Evolutionary conservation across 64 coral and sea anemone species (phyloP).

Genomic region (Actinia tenebrosa): DNA sequence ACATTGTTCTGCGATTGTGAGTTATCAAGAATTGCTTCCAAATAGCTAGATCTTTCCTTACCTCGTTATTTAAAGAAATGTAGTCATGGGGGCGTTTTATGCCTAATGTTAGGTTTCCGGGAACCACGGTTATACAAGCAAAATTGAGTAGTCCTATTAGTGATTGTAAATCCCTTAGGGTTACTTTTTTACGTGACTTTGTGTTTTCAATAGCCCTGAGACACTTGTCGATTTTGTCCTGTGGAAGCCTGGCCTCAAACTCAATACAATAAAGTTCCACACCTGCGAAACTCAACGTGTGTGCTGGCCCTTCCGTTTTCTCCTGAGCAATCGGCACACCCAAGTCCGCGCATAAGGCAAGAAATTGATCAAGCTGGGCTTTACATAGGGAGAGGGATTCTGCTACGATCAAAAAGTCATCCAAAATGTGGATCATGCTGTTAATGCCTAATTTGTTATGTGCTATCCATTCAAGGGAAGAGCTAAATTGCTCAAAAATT

Average conservation of each 20-base stretch:
- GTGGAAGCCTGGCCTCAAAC: slow-evolving; percentile 2
- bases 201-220: neutral
- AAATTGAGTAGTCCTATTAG: too few species aligned
- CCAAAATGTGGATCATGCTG: slow-evolving; percentile 32
- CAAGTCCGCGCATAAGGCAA: slow-evolving; percentile 17
- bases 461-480: slow-evolving; percentile 41
- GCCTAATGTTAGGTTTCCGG: slow-evolving; percentile 17
- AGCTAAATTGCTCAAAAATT: slow-evolving; percentile 19
- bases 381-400: neutral
- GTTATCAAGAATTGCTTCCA: too few species aligned
- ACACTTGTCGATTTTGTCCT: slow-evolving; percentile 31
- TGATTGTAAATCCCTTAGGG: neutral
- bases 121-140: neutral
- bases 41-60: too few species aligned
- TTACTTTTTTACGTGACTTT: neutral
- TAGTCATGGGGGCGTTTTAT: neutral
- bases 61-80: slow-evolving; percentile 7
- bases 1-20: too few species aligned
- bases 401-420: slow-evolving; percentile 33
- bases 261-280: slow-evolving; percentile 26
- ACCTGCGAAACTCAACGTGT: slow-evolving; percentile 18
- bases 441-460: slow-evolving; percentile 12
- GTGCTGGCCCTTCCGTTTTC: neutral
- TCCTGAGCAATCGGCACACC: slow-evolving; percentile 30
- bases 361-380: neutral